These are phyloP conservation scores for Diabrotica undecimpunctata DNA, from an alignment of 1,140 invertebrate genomes.

Conservation along the genomic window DNA sequence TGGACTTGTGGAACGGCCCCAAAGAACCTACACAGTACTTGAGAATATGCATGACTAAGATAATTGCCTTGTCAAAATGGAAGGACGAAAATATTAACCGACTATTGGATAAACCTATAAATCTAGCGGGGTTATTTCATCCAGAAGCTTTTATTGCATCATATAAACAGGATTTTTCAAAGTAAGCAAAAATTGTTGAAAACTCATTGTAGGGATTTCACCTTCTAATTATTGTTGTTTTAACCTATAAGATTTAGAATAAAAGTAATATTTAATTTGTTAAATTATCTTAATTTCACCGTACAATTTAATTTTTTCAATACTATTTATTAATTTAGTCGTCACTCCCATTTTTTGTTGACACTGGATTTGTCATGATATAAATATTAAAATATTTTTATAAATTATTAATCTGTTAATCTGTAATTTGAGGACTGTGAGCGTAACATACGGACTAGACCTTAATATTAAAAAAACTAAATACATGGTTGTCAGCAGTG, in stretches of 20 bases:
- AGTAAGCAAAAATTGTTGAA: conserved; percentile 48
- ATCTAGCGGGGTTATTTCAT: conserved; percentile 73
- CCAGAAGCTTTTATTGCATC: conserved; percentile 81
- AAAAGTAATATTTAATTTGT: too few relatives aligned
- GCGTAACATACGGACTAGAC: too few relatives aligned
- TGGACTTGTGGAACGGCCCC: conserved; percentile 74
- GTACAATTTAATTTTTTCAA: too few relatives aligned
- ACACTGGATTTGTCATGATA: too few relatives aligned
- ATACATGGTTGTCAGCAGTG: too few relatives aligned
- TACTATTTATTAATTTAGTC: too few relatives aligned
- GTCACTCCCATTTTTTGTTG: too few relatives aligned
- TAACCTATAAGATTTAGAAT: background rate
- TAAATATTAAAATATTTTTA: too few relatives aligned
- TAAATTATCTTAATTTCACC: too few relatives aligned
- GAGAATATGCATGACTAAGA: conserved; percentile 61
- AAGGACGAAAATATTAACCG: conserved; percentile 44
- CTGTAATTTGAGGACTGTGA: too few relatives aligned
- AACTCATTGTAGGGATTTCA: background rate
- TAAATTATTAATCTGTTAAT: too few relatives aligned
- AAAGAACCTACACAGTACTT: conserved; percentile 69
- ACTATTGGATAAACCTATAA: conserved; percentile 55
- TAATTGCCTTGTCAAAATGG: conserved; percentile 49
- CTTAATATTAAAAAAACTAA: too few relatives aligned
- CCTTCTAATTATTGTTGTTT: background rate
- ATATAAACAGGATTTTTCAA: conserved; percentile 74